Conservation (phyloP, 2,888 invertebrate genomes). For the Atrina japonica region DNA sequence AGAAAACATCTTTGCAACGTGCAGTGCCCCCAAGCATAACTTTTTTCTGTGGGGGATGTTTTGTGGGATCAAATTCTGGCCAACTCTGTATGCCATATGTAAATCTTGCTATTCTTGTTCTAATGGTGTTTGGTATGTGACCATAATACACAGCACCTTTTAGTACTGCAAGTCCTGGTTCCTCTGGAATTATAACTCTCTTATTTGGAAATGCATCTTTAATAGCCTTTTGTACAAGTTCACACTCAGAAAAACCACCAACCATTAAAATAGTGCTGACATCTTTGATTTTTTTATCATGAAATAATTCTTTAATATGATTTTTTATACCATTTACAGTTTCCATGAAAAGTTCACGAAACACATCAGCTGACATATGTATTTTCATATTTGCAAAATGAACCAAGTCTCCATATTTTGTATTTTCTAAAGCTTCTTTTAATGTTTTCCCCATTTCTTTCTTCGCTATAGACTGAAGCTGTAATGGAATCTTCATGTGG, state of each 20-base stretch:
- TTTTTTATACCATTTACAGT: conserved; percentile 27
- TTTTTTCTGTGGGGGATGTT: conserved; percentile 39
- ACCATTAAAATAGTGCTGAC: conserved; percentile 37
- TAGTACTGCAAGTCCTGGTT: conserved; percentile 49
- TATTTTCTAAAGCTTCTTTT: conserved; percentile 19
- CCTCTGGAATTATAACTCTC: conserved; percentile 45
- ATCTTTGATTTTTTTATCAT: conserved; percentile 6
- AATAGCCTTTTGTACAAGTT: conserved; percentile 35
- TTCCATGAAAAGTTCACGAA: conserved; percentile 22
- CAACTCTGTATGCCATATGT: conserved; percentile 49
- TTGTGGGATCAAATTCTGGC: conserved; percentile 37
- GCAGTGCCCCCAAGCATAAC: conserved; percentile 36
- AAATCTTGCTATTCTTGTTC: conserved; percentile 41
- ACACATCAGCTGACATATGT: conserved; percentile 24
- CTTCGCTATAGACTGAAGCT: conserved; percentile 26
- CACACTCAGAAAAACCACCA: conserved; percentile 43
- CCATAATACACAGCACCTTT: conserved; percentile 56
- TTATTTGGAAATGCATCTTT: conserved; percentile 28
- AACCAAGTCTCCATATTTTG: conserved; percentile 15
- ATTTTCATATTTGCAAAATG: conserved; percentile 24
- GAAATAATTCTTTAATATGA: conserved; percentile 32
- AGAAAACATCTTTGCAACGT: conserved; percentile 42
- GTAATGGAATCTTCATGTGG: conserved; percentile 35
- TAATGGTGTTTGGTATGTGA: conserved; percentile 45
- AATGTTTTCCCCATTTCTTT: background rate